Conservation (phyloP, 2,797 vertebrate genomes). For the Avahi laniger region DNA sequence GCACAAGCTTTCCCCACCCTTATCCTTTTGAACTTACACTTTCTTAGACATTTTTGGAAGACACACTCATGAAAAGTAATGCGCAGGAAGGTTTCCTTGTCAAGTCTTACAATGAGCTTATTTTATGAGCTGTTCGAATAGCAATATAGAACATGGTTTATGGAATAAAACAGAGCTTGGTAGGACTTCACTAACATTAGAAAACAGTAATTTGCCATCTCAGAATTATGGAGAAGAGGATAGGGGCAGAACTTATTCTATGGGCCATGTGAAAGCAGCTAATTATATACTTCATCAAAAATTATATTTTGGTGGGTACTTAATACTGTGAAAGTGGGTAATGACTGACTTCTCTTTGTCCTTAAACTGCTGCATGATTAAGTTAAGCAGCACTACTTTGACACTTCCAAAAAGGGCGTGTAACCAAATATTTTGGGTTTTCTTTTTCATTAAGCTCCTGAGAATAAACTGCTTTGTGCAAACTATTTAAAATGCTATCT, state of each 20-base stretch:
- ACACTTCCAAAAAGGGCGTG: neutral
- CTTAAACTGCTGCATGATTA: neutral
- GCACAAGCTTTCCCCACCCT: neutral
- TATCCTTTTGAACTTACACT: neutral
- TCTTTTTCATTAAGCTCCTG: neutral
- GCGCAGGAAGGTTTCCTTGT: neutral
- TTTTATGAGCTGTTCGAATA: neutral
- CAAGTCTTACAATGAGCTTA: neutral
- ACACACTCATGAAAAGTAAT: neutral
- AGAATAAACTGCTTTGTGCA: neutral
- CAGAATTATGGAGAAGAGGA: neutral
- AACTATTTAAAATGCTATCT: neutral
- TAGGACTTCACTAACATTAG: neutral
- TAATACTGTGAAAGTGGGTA: neutral
- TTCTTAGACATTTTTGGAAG: neutral
- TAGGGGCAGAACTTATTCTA: neutral
- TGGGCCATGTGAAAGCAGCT: neutral
- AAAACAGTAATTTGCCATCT: neutral
- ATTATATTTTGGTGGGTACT: neutral
- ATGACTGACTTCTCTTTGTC: neutral
- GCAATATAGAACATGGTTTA: neutral
- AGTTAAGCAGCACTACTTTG: neutral
- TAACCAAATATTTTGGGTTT: neutral
- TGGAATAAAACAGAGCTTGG: neutral
- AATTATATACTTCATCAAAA: conserved; percentile 18